Conservation (phyloP, 2,113 vertebrate genomes). For the Chelonoidis abingdonii region DNA sequence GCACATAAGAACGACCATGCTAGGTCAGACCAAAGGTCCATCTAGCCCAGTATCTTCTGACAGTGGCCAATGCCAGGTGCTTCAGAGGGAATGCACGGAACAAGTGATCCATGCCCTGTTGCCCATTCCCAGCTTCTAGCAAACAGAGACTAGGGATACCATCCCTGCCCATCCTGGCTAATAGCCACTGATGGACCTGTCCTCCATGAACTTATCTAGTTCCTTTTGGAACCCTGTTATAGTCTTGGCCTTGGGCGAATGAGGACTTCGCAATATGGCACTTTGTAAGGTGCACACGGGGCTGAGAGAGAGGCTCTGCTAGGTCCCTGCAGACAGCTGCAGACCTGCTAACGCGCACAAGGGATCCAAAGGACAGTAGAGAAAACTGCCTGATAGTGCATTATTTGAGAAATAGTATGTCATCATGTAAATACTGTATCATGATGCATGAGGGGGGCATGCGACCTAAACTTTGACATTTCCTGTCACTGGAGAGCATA, state of each 20-base stretch:
- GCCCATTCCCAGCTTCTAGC: too few relatives aligned
- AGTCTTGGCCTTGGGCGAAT: background rate
- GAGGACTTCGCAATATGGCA: background rate
- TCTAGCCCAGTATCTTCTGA: too few relatives aligned
- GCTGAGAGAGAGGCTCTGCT: background rate
- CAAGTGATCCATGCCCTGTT: too few relatives aligned
- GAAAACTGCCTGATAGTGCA: background rate
- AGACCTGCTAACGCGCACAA: accelerated
- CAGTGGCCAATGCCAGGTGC: too few relatives aligned
- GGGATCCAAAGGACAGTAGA: background rate
- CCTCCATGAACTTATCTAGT: too few relatives aligned
- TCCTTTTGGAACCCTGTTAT: too few relatives aligned
- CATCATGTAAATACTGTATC: background rate
- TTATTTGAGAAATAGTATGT: background rate
- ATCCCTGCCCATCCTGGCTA: too few relatives aligned
- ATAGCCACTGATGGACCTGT: too few relatives aligned
- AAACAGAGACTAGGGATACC: too few relatives aligned
- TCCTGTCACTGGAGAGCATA: accelerated
- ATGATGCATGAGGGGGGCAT: background rate
- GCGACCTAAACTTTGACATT: background rate
- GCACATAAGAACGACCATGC: too few relatives aligned
- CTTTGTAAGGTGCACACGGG: background rate
- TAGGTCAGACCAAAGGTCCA: too few relatives aligned
- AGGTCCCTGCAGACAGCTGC: background rate
- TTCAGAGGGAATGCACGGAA: too few relatives aligned